Conservation (phyloP, 2,888 invertebrate species). For the Sinohyriopsis cumingii region DNA sequence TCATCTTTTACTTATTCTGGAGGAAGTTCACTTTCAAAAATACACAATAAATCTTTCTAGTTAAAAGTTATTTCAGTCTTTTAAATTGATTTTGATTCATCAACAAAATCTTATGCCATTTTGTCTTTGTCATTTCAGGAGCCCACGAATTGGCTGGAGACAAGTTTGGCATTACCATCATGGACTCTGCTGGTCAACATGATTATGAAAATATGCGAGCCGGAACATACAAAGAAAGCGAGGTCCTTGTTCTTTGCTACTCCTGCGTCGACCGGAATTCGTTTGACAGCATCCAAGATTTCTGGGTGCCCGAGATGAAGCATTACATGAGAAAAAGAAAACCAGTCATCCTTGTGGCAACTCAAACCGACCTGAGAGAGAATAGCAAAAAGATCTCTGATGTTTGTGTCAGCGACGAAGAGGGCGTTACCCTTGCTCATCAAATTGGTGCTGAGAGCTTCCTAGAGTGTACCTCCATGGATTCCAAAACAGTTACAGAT, state of each 20-base stretch:
- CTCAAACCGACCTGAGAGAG: slow-evolving; percentile 48
- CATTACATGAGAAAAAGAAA: slow-evolving; percentile 41
- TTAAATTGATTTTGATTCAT: too few relatives aligned
- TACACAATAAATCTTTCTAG: too few relatives aligned
- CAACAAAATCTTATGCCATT: slow-evolving; percentile 1
- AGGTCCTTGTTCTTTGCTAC: slow-evolving; percentile 54
- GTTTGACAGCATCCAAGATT: slow-evolving; percentile 48
- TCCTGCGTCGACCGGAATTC: slow-evolving; percentile 55
- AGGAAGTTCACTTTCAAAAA: too few relatives aligned
- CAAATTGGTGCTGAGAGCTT: slow-evolving; percentile 42
- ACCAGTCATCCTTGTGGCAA: slow-evolving; percentile 55
- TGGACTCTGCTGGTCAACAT: slow-evolving; percentile 58
- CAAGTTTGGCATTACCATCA: slow-evolving; percentile 51
- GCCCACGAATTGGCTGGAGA: slow-evolving; percentile 50
- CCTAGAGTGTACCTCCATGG: slow-evolving; percentile 42
- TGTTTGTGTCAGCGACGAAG: slow-evolving; percentile 17
- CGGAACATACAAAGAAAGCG: slow-evolving; percentile 51
- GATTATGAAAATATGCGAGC: slow-evolving; percentile 50
- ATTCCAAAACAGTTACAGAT: slow-evolving; percentile 31
- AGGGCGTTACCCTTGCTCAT: slow-evolving; percentile 35
- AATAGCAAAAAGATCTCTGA: slow-evolving; percentile 2
- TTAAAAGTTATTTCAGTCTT: too few relatives aligned
- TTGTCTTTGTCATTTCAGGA: slow-evolving; percentile 34
- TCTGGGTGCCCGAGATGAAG: slow-evolving; percentile 58
- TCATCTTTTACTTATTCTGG: too few relatives aligned